Percentiles rank a stretch among this genome's conserved stretches.
Conservation (phyloP, 2,113 vertebrate genomes). For the Phylloscopus trochiloides region DNA sequence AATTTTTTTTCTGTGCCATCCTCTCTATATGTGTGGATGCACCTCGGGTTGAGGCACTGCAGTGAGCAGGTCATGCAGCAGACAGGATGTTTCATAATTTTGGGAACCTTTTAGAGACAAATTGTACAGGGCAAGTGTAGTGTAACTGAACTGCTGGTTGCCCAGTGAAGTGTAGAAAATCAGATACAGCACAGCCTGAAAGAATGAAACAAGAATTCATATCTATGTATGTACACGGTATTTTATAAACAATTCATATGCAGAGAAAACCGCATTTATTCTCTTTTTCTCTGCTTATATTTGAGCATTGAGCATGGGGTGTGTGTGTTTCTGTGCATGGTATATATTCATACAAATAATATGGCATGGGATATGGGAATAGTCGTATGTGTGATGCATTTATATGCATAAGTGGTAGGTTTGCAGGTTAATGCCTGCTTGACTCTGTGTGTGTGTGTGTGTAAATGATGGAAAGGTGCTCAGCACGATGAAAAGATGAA, state of each 20-base stretch:
- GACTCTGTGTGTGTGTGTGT: slow-evolving; percentile 21
- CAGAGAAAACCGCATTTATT: slow-evolving; percentile 65
- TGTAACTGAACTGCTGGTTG: slow-evolving; percentile 88
- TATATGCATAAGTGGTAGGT: slow-evolving; percentile 52
- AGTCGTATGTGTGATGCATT: slow-evolving; percentile 34
- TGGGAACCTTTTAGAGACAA: slow-evolving; percentile 86
- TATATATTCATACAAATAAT: slow-evolving; percentile 41
- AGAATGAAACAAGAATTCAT: slow-evolving; percentile 74
- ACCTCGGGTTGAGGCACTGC: slow-evolving; percentile 65
- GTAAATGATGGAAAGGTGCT: slow-evolving; percentile 44
- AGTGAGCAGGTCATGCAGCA: slow-evolving; percentile 80
- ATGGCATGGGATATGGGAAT: background rate
- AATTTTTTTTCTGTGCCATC: slow-evolving; percentile 38
- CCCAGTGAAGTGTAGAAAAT: slow-evolving; percentile 89
- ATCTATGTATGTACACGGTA: slow-evolving; percentile 56
- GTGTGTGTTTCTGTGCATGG: background rate
- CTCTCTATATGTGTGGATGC: slow-evolving; percentile 49
- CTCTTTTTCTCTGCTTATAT: slow-evolving; percentile 26
- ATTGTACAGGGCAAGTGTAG: slow-evolving; percentile 86
- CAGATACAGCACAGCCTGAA: slow-evolving; percentile 83
- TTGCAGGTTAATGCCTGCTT: slow-evolving; percentile 54
- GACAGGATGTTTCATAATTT: slow-evolving; percentile 87
- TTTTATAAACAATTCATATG: slow-evolving; percentile 68
- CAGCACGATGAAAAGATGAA: background rate
- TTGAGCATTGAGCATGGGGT: background rate